Evolutionary conservation across 2,113 vertebrate genomes (phyloP), one percentile per base, ranked within the genome.

Genomic region (Nematolebias whitei): DNA sequence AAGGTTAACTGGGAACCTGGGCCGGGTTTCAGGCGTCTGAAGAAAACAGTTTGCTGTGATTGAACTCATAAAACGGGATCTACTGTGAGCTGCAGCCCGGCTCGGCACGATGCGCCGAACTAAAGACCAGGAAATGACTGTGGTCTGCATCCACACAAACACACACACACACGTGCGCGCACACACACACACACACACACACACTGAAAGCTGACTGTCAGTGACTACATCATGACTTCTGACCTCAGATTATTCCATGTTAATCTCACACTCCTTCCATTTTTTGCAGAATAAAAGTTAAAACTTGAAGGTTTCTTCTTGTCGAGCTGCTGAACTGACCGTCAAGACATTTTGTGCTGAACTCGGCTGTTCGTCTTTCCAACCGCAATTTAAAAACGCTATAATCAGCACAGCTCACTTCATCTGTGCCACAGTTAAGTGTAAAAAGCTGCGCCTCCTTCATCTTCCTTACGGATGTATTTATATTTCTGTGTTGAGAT

Each of bases 61-160:
- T 59, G 19, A 19, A 57, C 57, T 53, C 43, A 75, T 60, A 40
- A 70, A 76, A 68, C 18, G 69, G 56, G 44, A 71, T 63, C 53
- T n/a, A 74, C 58, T 77, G 73, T 78, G 61, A 74, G 54, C 69
- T 78, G 59, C 61, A 67, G 67, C 57, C 74, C 52, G 14, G 41
- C 47, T 54, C 20, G 68, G 62, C 71, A 66, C 35, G 55, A 67
- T 57, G 58, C 26, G 0, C 15, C 78, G 71, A 84, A 87, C 79
- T 89, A 91, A 91, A 87, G 80, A 88, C 75, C 85, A 80, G 85
- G 88, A 91, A 91, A 91, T 90, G 87, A 87, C 86, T 92, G 90
- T 83, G 91, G 90, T 88, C 73, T 55, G 20, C 62, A 55, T 84
- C 71, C 68, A 71, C 60, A 53, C 77, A 59, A 26, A 71, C 40